A percentile compares a stretch with the other conserved stretches of the same genome.
Conservation (phyloP, 2,113 vertebrate species). For the Callocephalon fimbriatum region DNA sequence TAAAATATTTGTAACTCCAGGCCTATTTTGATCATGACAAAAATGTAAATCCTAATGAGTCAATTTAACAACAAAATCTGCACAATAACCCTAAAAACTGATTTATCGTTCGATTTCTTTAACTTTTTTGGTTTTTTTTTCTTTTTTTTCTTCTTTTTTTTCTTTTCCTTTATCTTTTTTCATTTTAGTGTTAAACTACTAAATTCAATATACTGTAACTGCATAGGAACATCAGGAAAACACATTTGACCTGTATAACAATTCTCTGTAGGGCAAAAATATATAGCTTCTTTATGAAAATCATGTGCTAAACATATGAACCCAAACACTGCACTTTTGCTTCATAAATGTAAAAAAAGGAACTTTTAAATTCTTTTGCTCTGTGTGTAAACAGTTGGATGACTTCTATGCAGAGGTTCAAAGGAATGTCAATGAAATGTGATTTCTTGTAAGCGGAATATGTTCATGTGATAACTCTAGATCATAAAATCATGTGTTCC, state of each 20-base stretch:
- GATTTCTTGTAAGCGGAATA: background rate
- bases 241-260: conserved; percentile 81
- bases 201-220: conserved; percentile 78
- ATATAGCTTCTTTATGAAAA: conserved; percentile 85
- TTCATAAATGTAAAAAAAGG: conserved; percentile 78
- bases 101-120: conserved; percentile 57
- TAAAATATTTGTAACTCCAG: conserved; percentile 47
- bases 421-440: conserved; percentile 39
- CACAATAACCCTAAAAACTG: conserved; percentile 66
- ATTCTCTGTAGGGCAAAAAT: conserved; percentile 86
- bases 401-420: conserved; percentile 50
- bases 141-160: rapidly evolving
- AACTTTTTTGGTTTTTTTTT: conserved; percentile 65
- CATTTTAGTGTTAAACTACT: conserved; percentile 77
- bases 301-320: conserved; percentile 81
- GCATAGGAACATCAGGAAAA: conserved; percentile 84
- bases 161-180: background rate
- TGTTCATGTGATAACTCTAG: conserved; percentile 16
- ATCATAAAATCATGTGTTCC: conserved; percentile 34
- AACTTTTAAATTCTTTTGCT: conserved; percentile 68
- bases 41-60: conserved; percentile 53
- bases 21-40: conserved; percentile 54
- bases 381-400: conserved; percentile 69
- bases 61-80: conserved; percentile 68
- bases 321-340: conserved; percentile 76